Percentiles rank a stretch among this genome's conserved stretches.
phyloP scores from a whole-genome alignment of 1,140 invertebrate species.

The Samia ricini region DNA sequence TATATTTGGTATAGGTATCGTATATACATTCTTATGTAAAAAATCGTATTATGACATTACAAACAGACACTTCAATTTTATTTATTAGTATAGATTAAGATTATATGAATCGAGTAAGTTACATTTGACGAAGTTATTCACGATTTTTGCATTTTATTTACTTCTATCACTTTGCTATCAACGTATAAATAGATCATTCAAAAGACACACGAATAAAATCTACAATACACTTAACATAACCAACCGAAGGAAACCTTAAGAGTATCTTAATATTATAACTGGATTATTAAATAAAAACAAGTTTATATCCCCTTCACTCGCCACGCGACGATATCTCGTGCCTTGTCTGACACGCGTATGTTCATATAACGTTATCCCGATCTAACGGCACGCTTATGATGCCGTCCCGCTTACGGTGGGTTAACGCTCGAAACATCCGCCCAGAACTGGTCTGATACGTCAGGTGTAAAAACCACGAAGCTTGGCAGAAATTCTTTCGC shows the following conservation, averaged over 20 bases:
- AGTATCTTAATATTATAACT: slow-evolving; percentile 14
- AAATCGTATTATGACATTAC: too few species aligned
- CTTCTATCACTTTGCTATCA: not conserved
- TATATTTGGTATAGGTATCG: too few species aligned
- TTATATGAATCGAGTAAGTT: too few species aligned
- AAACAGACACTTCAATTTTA: too few species aligned
- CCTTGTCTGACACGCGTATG: slow-evolving; percentile 4
- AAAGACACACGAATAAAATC: not conserved
- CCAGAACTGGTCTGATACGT: slow-evolving; percentile 31
- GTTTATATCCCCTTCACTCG: slow-evolving; percentile 25
- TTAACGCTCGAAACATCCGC: slow-evolving; percentile 41
- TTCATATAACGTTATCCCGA: slow-evolving; percentile 14
- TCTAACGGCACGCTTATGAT: slow-evolving; percentile 38
- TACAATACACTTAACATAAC: not conserved
- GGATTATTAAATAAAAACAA: slow-evolving; percentile 30
- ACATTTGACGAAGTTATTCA: too few species aligned
- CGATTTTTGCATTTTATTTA: too few species aligned
- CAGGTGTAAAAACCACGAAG: slow-evolving; percentile 35
- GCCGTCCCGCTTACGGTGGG: slow-evolving; percentile 30
- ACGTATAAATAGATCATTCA: not conserved
- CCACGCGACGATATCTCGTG: slow-evolving; percentile 32
- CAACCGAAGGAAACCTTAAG: not conserved
- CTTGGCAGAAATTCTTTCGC: slow-evolving; percentile 22
- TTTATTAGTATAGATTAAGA: too few species aligned
- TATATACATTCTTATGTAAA: too few species aligned